These are phyloP conservation scores for Lagodon rhomboides DNA, from an alignment of 2,797 vertebrate genomes.

Conservation along the genomic window DNA sequence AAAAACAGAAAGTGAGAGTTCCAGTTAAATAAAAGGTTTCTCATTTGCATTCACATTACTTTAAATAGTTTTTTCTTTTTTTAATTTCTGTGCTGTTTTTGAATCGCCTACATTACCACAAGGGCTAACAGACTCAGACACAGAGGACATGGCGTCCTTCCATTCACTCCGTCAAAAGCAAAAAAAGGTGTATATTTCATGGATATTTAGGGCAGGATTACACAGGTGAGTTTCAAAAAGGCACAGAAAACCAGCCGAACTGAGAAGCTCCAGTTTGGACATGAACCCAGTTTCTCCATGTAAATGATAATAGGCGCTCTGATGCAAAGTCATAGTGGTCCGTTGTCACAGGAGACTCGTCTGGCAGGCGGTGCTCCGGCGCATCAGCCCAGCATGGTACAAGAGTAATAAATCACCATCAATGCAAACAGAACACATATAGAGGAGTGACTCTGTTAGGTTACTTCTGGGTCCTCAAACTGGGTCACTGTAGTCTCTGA, in stretches of 20 bases:
- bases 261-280: slow-evolving; percentile 55
- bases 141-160: slow-evolving; percentile 57
- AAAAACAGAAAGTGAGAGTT: slow-evolving; percentile 53
- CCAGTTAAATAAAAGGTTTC: slow-evolving; percentile 20
- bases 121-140: slow-evolving; percentile 28
- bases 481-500: slow-evolving; percentile 66
- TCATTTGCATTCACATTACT: slow-evolving; percentile 45
- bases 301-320: slow-evolving; percentile 65
- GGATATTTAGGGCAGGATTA: slow-evolving; percentile 59
- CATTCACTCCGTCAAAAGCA: slow-evolving; percentile 43
- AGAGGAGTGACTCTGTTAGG: slow-evolving; percentile 54
- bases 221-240: slow-evolving; percentile 47
- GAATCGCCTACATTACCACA: slow-evolving; percentile 16
- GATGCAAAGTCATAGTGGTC: slow-evolving; percentile 61
- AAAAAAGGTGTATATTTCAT: slow-evolving; percentile 37
- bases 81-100: slow-evolving; percentile 11
- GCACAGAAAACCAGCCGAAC: slow-evolving; percentile 23
- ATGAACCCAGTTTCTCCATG: slow-evolving; percentile 67
- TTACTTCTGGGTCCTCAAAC: slow-evolving; percentile 66
- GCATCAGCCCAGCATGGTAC: slow-evolving; percentile 63
- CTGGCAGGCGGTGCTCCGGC: slow-evolving; percentile 62
- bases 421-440: slow-evolving; percentile 64
- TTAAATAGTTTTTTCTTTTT: background rate
- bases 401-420: slow-evolving; percentile 80
- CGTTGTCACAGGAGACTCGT: slow-evolving; percentile 75